These are phyloP conservation scores for Manis javanica DNA, from an alignment of 2,797 vertebrate species.

Conservation along the genomic window DNA sequence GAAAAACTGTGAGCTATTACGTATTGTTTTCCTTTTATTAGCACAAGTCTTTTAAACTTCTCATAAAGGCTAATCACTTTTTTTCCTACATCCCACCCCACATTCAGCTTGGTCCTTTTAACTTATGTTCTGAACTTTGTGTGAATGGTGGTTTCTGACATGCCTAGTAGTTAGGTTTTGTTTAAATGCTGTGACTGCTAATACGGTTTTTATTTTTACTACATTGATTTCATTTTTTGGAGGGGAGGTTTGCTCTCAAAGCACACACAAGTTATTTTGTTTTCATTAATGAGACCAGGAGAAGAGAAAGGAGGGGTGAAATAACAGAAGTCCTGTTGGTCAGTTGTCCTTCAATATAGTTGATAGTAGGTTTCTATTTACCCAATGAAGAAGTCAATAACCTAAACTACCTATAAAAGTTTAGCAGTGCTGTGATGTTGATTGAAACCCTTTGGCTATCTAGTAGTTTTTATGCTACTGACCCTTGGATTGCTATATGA, in stretches of 20 bases:
- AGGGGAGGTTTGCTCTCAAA: constrained; percentile 66
- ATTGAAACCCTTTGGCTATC: constrained; percentile 70
- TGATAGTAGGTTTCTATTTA: constrained; percentile 68
- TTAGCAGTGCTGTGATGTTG: constrained; percentile 74
- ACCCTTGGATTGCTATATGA: constrained; percentile 78
- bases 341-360: constrained; percentile 50
- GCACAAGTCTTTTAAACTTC: constrained; percentile 74
- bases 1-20: constrained; percentile 76
- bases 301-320: constrained; percentile 29
- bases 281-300: constrained; percentile 39
- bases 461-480: constrained; percentile 79
- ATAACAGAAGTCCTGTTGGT: constrained; percentile 63
- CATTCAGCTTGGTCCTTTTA: constrained; percentile 36
- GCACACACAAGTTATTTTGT: constrained; percentile 62
- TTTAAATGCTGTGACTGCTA: constrained; percentile 65
- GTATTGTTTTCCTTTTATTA: constrained; percentile 66
- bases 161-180: constrained; percentile 68
- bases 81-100: constrained; percentile 3
- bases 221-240: constrained; percentile 53
- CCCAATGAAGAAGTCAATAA: constrained; percentile 50
- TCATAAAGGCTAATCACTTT: constrained; percentile 54
- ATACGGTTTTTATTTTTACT: constrained; percentile 73
- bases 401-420: constrained; percentile 79
- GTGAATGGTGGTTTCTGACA: constrained; percentile 72
- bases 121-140: constrained; percentile 70